Percentiles rank a stretch among this genome's conserved stretches.
phyloP scores from a whole-genome alignment of 2,113 vertebrate species.

The Mobula birostris region DNA sequence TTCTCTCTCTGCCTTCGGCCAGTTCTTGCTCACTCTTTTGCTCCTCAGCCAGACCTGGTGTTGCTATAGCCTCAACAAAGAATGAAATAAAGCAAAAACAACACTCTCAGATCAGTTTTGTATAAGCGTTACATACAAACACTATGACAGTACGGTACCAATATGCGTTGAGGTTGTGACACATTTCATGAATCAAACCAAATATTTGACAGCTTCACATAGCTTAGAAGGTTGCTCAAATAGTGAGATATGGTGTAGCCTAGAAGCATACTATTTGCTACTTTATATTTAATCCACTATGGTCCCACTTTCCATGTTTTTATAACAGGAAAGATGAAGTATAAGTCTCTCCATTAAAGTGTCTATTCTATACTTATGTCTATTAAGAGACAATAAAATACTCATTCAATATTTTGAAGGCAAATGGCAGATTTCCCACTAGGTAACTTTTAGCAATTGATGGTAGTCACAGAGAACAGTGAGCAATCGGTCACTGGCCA shows the following conservation, averaged over 20 bases:
- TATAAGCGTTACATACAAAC: neutral
- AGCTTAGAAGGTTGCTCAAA: neutral
- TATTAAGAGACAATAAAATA: neutral
- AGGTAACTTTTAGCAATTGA: neutral
- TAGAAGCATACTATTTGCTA: neutral
- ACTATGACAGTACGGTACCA: neutral
- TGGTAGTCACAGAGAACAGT: neutral
- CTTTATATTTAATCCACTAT: neutral
- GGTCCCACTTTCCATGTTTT: neutral
- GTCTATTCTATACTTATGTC: neutral
- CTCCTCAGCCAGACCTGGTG: slow-evolving; percentile 15
- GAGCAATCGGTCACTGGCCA: neutral
- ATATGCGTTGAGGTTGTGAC: neutral
- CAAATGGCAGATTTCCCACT: neutral
- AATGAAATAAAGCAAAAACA: neutral
- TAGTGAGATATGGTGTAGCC: neutral
- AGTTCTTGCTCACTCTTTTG: slow-evolving; percentile 1
- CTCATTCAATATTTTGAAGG: neutral
- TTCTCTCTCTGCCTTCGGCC: neutral
- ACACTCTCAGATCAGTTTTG: slow-evolving; percentile 7
- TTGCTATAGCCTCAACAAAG: neutral
- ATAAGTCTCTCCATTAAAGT: neutral
- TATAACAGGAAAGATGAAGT: neutral
- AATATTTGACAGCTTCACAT: neutral
- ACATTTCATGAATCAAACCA: neutral